phyloP scores from a whole-genome alignment of 2,113 vertebrate genomes.

The Elanus axillaris region DNA sequence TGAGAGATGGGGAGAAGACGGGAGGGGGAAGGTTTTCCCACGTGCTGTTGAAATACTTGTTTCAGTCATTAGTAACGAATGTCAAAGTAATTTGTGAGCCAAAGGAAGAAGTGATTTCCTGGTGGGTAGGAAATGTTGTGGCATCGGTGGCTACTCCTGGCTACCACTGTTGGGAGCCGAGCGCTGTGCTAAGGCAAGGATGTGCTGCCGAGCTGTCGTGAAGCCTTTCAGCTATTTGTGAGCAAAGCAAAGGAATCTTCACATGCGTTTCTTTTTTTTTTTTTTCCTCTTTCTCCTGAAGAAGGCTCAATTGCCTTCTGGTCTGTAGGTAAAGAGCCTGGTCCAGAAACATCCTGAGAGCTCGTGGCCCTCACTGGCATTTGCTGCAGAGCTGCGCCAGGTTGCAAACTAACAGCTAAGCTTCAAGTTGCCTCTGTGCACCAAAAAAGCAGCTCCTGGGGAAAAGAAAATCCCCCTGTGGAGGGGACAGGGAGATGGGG shows the following conservation, averaged over 20 bases:
- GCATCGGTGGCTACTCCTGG: not conserved
- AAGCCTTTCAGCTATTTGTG: not conserved
- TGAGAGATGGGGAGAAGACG: not conserved
- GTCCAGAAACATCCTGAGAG: not conserved
- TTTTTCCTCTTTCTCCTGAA: not conserved
- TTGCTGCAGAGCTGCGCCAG: accelerated
- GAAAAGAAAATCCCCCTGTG: not conserved
- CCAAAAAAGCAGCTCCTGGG: not conserved
- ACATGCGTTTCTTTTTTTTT: not conserved
- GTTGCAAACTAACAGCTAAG: not conserved
- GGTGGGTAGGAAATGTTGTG: not conserved
- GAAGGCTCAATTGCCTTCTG: not conserved
- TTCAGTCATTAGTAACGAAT: not conserved
- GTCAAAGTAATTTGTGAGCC: not conserved
- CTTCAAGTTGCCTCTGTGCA: accelerated
- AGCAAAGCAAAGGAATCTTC: not conserved
- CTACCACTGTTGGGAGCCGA: not conserved
- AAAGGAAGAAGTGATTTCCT: not conserved
- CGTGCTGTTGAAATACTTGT: not conserved
- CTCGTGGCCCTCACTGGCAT: not conserved
- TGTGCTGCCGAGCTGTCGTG: not conserved
- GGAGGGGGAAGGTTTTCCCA: not conserved
- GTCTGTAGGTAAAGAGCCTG: not conserved
- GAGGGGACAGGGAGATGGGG: not conserved
- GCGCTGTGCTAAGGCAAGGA: accelerated